A percentile compares a stretch with the other conserved stretches of the same genome.
These are phyloP conservation scores for Setipinna tenuifilis DNA, from an alignment of 2,797 vertebrate species.

Conservation along the genomic window DNA sequence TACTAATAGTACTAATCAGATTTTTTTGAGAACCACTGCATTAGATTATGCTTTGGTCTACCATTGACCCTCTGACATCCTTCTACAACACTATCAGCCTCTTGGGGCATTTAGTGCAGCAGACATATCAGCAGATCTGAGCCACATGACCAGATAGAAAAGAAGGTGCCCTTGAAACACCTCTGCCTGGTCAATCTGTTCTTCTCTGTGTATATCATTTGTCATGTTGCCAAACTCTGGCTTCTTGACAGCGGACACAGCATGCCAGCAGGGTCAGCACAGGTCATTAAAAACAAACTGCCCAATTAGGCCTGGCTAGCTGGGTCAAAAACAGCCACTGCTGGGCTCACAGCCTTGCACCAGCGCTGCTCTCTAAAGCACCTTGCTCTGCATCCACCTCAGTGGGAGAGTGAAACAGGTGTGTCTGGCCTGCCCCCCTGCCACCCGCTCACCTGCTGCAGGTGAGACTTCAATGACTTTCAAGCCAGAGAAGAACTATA, in stretches of 20 bases:
- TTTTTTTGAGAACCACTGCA: too few relatives aligned
- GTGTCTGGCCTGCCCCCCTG: background rate
- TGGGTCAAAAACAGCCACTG: background rate
- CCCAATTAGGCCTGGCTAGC: background rate
- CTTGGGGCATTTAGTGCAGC: background rate
- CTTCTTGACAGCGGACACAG: background rate
- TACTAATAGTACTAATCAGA: too few relatives aligned
- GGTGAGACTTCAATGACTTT: too few relatives aligned
- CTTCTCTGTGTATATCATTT: background rate
- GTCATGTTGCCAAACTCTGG: background rate
- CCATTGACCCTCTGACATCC: background rate
- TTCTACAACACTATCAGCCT: background rate
- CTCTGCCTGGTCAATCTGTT: too few relatives aligned
- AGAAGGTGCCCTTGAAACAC: background rate
- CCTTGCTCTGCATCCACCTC: background rate
- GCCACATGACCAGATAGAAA: background rate
- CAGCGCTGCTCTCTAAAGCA: background rate
- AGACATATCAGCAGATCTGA: background rate
- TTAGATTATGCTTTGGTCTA: background rate
- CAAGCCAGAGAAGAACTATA: too few relatives aligned
- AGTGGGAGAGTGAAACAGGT: background rate
- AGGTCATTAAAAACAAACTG: conserved; percentile 8
- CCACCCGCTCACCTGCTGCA: too few relatives aligned
- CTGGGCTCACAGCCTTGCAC: background rate
- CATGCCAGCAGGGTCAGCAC: conserved; percentile 8